phyloP scores from a whole-genome alignment of 2,113 vertebrate genomes.

The Beaufortia kweichowensis region DNA sequence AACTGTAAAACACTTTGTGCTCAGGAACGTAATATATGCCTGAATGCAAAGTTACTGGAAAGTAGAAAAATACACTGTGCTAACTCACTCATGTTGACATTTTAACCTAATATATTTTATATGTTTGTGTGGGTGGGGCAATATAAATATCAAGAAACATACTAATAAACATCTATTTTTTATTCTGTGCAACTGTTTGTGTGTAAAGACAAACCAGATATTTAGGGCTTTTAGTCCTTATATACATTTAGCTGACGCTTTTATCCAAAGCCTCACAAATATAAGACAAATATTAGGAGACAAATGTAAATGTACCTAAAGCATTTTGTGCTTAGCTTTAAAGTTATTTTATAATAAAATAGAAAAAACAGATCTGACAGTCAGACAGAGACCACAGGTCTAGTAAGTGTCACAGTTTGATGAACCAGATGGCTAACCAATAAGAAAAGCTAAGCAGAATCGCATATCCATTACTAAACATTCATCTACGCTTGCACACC shows the following conservation, averaged over 20 bases:
- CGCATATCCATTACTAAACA: neutral
- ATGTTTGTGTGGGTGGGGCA: neutral
- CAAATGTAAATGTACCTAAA: no score
- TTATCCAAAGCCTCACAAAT: no score
- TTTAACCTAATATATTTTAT: constrained; percentile 40
- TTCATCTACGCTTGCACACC: neutral
- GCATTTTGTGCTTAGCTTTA: no score
- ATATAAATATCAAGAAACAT: neutral
- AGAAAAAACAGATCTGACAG: no score
- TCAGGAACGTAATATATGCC: constrained; percentile 26
- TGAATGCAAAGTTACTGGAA: neutral
- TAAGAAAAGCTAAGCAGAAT: neutral
- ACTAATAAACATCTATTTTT: constrained; percentile 27
- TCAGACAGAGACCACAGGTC: no score
- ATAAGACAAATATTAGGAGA: no score
- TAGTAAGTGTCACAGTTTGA: neutral
- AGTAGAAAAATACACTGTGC: constrained; percentile 30
- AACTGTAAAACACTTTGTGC: constrained; percentile 17
- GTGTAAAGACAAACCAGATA: neutral
- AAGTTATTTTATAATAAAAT: no score
- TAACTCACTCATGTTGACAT: constrained; percentile 26
- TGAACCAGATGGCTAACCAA: constrained; percentile 20
- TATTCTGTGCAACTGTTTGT: neutral
- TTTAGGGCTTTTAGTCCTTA: no score
- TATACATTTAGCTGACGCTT: neutral